Evolutionary conservation across 2,113 vertebrate species (phyloP).

Genomic region (Mesitornis unicolor): DNA sequence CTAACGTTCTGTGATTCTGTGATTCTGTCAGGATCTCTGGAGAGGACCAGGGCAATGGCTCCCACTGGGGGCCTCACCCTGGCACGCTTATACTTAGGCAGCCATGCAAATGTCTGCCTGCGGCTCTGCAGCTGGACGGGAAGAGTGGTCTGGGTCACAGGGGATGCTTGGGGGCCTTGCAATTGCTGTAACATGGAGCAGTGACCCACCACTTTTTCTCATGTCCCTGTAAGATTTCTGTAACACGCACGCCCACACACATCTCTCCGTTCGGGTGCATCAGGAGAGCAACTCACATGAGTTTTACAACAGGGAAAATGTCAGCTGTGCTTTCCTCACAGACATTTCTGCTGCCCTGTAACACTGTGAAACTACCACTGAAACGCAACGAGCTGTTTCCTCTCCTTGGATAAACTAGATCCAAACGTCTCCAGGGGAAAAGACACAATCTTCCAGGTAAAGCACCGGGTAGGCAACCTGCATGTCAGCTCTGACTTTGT

Average conservation of each 20-base stretch:
- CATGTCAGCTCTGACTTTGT: background rate
- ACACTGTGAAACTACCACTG: background rate
- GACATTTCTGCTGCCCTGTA: background rate
- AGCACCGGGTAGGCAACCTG: background rate
- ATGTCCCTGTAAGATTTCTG: rapidly evolving
- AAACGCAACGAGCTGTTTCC: rapidly evolving
- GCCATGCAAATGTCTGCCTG: rapidly evolving
- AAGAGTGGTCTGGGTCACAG: rapidly evolving
- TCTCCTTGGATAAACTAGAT: background rate
- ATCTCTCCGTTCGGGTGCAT: rapidly evolving
- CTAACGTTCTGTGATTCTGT: too few relatives aligned
- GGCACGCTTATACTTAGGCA: too few relatives aligned
- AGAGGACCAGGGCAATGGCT: background rate
- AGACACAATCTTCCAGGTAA: background rate
- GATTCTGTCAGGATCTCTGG: too few relatives aligned
- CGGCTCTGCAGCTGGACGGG: background rate
- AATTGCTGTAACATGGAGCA: too few relatives aligned
- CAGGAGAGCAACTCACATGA: rapidly evolving
- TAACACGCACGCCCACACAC: rapidly evolving
- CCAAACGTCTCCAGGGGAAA: background rate
- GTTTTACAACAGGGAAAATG: background rate
- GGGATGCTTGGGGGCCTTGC: too few relatives aligned
- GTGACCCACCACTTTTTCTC: too few relatives aligned
- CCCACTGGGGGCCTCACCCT: rapidly evolving
- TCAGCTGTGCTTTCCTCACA: background rate